These are phyloP conservation scores for Phyto melanocephala DNA, from an alignment of 2,888 invertebrate genomes.

Conservation along the genomic window DNA sequence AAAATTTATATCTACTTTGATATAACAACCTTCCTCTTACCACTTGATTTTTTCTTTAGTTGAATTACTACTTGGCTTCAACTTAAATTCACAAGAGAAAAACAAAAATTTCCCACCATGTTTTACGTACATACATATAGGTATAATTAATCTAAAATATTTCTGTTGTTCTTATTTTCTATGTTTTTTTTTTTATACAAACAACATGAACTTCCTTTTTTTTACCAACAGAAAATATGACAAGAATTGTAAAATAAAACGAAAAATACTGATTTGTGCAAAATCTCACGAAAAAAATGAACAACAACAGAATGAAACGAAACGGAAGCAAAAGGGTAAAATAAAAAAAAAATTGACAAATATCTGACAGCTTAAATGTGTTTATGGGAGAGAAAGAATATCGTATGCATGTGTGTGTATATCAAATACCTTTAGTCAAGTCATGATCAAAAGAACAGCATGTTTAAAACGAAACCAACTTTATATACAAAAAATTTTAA, in stretches of 20 bases:
- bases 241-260: not conserved
- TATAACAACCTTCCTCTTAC: no score
- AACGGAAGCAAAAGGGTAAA: not conserved
- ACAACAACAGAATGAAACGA: not conserved
- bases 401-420: no score
- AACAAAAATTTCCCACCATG: slow-evolving; percentile 60
- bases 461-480: not conserved
- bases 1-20: no score
- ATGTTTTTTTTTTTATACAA: slow-evolving; percentile 1
- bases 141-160: slow-evolving; percentile 50
- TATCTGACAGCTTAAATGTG: no score
- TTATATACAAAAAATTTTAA: no score
- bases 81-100: slow-evolving; percentile 8
- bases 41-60: not conserved
- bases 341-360: not conserved
- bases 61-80: not conserved
- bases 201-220: slow-evolving; percentile 62
- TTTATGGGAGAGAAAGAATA: no score
- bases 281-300: not conserved
- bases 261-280: not conserved
- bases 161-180: not conserved
- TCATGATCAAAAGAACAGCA: slow-evolving; percentile 8
- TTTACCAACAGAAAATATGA: not conserved
- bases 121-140: slow-evolving; percentile 29
- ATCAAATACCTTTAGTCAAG: not conserved